Conservation (phyloP, 2,888 invertebrate genomes). For the Brachyptera putata region DNA sequence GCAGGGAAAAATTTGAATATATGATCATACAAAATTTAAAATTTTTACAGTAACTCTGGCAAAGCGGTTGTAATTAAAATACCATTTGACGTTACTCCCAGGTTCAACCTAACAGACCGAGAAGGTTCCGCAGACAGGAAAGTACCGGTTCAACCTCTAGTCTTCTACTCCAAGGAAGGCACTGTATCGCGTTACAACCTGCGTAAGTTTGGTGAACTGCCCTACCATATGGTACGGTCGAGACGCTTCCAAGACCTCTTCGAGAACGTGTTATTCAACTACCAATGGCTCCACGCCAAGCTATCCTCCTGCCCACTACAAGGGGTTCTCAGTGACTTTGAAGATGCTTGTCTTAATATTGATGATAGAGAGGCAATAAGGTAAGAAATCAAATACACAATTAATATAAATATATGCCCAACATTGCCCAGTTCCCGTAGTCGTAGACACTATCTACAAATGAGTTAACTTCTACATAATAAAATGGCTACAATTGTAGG, state of each 20-base stretch:
- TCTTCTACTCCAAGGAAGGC: conserved; percentile 87
- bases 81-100: no score
- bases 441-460: no score
- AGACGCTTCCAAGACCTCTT: conserved; percentile 87
- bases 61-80: no score
- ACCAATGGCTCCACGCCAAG: conserved; percentile 96
- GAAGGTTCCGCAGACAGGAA: conserved; percentile 90
- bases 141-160: conserved; percentile 89
- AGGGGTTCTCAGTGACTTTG: conserved; percentile 90
- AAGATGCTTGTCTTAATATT: conserved; percentile 81
- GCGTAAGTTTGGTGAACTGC: conserved; percentile 94
- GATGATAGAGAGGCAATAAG: conserved; percentile 77
- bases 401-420: no score
- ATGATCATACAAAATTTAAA: no score
- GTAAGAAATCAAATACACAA: conserved; percentile 43
- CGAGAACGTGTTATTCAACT: conserved; percentile 91
- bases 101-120: conserved; percentile 78
- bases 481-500: no score
- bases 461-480: no score
- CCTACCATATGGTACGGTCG: conserved; percentile 89
- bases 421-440: no score
- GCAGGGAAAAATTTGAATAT: no score
- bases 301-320: conserved; percentile 92
- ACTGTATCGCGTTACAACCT: conserved; percentile 86
- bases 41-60: no score